Evolutionary conservation across 2,113 vertebrate genomes (phyloP), one percentile per base, ranked within the genome.

Genomic region (Cynocephalus volans): DNA sequence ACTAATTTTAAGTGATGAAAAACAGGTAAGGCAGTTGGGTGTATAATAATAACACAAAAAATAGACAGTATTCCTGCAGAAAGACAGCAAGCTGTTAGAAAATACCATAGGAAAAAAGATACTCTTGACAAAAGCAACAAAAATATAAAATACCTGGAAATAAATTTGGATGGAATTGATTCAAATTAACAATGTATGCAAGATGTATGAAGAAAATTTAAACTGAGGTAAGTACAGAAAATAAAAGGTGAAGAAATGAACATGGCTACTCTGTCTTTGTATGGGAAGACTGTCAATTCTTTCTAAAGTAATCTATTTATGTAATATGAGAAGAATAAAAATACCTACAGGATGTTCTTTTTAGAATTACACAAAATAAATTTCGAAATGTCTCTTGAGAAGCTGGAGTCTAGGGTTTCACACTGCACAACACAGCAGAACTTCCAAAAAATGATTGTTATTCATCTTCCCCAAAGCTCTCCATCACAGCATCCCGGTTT

Each of bases 111-210:
- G 80, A 52, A 15, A 86, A 73, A 95, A 79, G 24, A 79, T 64
- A 75, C 3, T n/a, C 48, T 70, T 91, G 69, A 82, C 48, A 89
- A 96, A 64, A 91, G 54, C 48, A 93, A 69, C 36, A 92, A 87
- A 88, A 95, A 90, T 33, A 73, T 18, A 62, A 97, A 94, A 50
- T 67, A 85, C 50, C 18, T 76, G 62, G 62, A 73, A 75, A 90
- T 83, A 86, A 92, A 90, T 90, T 50, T 89, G n/a, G 70, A 73
- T 41, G 56, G 14, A 95, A 97, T 28, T 52, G 56, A 97, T 96
- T 95, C 62, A 94, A 89, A 86, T 92, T 58, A 96, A 89, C 8
- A 75, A 92, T 64, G 54, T 48, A 81, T 60, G 31, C 17, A 72
- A 96, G 69, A 54, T 45, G 24, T 45, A 83, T 56, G 80, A 80